phyloP scores from a whole-genome alignment of 2,113 vertebrate genomes.

The Pollimyrus isidori region DNA sequence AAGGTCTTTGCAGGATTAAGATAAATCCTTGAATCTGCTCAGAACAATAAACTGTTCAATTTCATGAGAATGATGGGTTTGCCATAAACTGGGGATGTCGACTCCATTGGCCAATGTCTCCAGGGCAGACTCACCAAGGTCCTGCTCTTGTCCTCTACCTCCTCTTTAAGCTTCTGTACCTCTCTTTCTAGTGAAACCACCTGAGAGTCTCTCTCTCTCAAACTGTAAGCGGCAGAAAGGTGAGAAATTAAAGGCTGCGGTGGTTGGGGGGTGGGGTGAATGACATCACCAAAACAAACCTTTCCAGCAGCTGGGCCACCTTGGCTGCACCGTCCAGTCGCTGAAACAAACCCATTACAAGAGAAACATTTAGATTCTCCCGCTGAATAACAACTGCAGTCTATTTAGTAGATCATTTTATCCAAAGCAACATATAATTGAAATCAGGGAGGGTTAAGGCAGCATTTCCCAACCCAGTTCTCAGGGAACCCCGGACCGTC shows the following conservation, averaged over 20 bases:
- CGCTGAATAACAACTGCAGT: background rate
- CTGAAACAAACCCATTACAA: background rate
- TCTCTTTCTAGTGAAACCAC: background rate
- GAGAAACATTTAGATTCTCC: background rate
- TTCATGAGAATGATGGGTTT: background rate
- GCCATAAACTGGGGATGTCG: background rate
- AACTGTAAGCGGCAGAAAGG: background rate
- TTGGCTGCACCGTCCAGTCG: background rate
- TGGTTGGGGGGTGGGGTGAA: background rate
- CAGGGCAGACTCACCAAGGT: constrained; percentile 39
- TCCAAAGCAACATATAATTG: background rate
- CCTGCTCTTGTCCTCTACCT: constrained; percentile 20
- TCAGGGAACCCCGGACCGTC: too few relatives aligned
- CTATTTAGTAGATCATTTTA: background rate
- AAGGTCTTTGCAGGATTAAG: too few relatives aligned
- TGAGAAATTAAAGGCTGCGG: background rate
- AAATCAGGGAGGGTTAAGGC: background rate
- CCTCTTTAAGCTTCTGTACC: background rate
- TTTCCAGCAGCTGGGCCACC: background rate
- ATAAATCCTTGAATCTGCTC: too few relatives aligned
- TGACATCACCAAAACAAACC: background rate
- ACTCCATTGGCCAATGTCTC: background rate
- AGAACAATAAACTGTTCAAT: background rate
- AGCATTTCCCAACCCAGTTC: too few relatives aligned
- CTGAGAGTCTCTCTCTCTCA: background rate